Evolutionary conservation across 2,113 vertebrate species (phyloP).

Genomic region (Lycocorax pyrrhopterus): DNA sequence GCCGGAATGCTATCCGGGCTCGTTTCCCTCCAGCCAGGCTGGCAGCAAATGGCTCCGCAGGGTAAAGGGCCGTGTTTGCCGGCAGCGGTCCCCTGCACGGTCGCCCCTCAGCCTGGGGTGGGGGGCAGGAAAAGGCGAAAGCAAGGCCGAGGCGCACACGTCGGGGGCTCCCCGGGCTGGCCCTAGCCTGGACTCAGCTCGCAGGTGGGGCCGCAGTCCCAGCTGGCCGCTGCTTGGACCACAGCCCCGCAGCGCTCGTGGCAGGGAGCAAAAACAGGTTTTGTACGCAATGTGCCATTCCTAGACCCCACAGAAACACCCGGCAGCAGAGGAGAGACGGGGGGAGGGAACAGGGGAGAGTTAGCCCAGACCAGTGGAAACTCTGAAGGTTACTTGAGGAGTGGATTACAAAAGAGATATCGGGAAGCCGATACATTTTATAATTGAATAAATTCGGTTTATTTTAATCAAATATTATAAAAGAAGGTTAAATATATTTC

Average conservation of each 20-base stretch:
- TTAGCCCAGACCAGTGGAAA: neutral
- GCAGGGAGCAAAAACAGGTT: neutral
- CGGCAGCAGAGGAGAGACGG: fast-evolving
- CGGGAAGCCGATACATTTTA: neutral
- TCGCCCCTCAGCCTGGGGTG: fast-evolving
- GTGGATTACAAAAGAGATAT: neutral
- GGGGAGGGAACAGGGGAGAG: neutral
- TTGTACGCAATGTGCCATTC: neutral
- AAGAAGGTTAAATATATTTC: conserved; percentile 68
- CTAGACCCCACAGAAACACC: neutral
- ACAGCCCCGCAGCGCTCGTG: too few species aligned
- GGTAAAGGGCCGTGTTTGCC: too few species aligned
- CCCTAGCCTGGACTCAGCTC: too few species aligned
- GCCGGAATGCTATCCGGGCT: too few species aligned
- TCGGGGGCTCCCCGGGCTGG: neutral
- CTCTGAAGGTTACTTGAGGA: neutral
- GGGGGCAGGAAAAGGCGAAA: fast-evolving
- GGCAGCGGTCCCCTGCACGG: fast-evolving
- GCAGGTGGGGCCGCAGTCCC: too few species aligned
- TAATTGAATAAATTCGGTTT: conserved; percentile 36
- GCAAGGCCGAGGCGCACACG: neutral
- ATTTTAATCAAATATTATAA: conserved; percentile 66
- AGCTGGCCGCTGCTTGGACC: neutral
- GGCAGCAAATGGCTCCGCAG: neutral
- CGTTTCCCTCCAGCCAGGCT: too few species aligned